Evolutionary conservation across 2,888 invertebrate genomes (phyloP), one percentile per base, ranked within the genome.

Genomic region (Spodoptera picta): DNA sequence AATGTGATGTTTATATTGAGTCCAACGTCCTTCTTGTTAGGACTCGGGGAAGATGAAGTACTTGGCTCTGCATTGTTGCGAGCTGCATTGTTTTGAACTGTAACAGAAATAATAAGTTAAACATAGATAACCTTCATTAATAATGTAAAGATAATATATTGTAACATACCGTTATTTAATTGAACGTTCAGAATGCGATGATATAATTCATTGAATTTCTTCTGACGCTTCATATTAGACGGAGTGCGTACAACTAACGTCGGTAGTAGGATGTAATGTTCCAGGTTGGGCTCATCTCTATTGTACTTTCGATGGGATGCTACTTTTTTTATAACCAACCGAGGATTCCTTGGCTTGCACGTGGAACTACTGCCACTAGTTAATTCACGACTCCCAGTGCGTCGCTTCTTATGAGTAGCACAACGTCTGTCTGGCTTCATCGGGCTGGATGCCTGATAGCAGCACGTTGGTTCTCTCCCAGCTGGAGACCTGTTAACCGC

Each of bases 131-230:
- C 7, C 6, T 6, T 36, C 36, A 36, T 36, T 2, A 36, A 36
- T 6, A 36, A 9, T 9, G 7, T 36, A 24, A 59, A 12, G 43
- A 43, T 48, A 60, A 43, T 54, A 46, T 9, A 11, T 43, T 31
- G 10, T 41, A 48, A 66, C 80, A 49, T 72, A 92, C 92, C 87
- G 61, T 85, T 87, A 66, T 86, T 87, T 41, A 89, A 63, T 61
- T 92, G 91, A 41, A 85, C 82, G 63, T 91, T 91, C 12, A 93
- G 77, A 67, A 94, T 92, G 48, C 90, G 89, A 74, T 93, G 93
- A 71, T 94, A 94, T 7, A 94, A 78, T 79, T 92, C 92, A 70
- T 92, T 93, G 58, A 94, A 94, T 75, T 92, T 93, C 75, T 91
- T 94, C 65, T 94, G 93, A 1, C 94, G 86, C 65, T 89, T 91